Evolutionary conservation across 2,113 vertebrate genomes (phyloP).

Genomic region (Psephotus haematonotus): DNA sequence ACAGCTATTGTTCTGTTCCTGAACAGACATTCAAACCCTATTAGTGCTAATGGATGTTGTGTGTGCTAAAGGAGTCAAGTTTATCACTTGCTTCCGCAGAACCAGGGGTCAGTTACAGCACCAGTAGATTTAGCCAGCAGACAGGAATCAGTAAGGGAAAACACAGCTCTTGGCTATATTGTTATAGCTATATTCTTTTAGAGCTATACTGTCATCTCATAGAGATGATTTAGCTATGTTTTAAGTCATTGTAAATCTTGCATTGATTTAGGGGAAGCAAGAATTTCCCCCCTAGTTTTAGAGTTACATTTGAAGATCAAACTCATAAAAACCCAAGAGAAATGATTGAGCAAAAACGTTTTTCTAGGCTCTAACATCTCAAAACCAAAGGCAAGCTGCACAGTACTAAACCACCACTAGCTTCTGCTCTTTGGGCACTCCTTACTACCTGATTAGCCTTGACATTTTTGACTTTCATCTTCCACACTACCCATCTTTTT

Average conservation of each 20-base stretch:
- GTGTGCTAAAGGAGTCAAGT: not conserved
- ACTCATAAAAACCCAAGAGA: not conserved
- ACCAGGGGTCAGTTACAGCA: not conserved
- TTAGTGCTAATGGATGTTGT: not conserved
- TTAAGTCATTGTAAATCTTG: not conserved
- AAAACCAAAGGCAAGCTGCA: not conserved
- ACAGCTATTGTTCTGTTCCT: not conserved
- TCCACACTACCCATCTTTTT: slow-evolving; percentile 78
- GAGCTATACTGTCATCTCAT: not conserved
- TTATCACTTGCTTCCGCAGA: not conserved
- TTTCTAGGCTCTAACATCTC: not conserved
- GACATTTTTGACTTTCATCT: slow-evolving; percentile 87
- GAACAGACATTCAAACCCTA: not conserved
- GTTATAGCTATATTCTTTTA: not conserved
- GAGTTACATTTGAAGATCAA: not conserved
- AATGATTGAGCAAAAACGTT: not conserved
- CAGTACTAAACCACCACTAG: not conserved
- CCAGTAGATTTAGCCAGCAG: not conserved
- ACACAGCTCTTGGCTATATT: not conserved
- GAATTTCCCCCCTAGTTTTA: not conserved
- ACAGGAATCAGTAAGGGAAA: not conserved
- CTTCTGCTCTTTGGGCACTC: slow-evolving; percentile 58
- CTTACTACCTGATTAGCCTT: slow-evolving; percentile 80
- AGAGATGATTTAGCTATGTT: not conserved
- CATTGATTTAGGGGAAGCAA: not conserved